These are phyloP conservation scores for Poeciliopsis occidentalis DNA, from an alignment of 2,113 vertebrate species.

Conservation along the genomic window DNA sequence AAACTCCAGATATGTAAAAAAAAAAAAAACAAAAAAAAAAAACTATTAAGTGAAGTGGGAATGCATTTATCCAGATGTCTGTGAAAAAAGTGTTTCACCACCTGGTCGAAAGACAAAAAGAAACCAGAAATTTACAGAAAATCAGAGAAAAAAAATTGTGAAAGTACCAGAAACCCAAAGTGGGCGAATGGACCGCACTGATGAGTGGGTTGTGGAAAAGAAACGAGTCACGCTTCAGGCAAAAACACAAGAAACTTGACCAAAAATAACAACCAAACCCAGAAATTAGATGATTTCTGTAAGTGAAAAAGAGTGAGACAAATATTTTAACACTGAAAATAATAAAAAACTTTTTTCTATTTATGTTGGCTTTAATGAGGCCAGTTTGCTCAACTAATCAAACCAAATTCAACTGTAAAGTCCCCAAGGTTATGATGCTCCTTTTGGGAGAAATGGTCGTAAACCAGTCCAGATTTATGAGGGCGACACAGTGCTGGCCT, in stretches of 20 bases:
- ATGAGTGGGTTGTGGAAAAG: slow-evolving; percentile 46
- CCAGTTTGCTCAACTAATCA: background rate
- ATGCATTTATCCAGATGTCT: background rate
- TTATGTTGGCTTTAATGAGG: background rate
- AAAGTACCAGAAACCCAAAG: slow-evolving; percentile 16
- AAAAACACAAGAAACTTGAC: slow-evolving; percentile 27
- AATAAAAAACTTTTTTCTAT: no score
- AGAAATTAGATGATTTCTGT: slow-evolving; percentile 17
- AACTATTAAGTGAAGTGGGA: background rate
- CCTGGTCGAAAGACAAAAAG: background rate
- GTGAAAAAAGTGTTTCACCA: background rate
- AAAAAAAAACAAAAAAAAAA: background rate
- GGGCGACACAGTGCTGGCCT: slow-evolving; percentile 18
- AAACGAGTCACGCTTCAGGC: slow-evolving; percentile 44
- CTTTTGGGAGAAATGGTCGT: background rate
- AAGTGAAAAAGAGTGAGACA: background rate
- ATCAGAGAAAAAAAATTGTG: background rate
- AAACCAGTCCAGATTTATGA: background rate
- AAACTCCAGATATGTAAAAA: background rate
- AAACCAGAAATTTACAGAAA: background rate
- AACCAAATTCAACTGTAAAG: background rate
- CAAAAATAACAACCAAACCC: background rate
- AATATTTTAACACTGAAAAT: background rate
- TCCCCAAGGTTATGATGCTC: background rate
- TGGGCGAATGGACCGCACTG: slow-evolving; percentile 12